phyloP scores from a whole-genome alignment of 2,888 invertebrate genomes.

The Podotricha telesiphe region DNA sequence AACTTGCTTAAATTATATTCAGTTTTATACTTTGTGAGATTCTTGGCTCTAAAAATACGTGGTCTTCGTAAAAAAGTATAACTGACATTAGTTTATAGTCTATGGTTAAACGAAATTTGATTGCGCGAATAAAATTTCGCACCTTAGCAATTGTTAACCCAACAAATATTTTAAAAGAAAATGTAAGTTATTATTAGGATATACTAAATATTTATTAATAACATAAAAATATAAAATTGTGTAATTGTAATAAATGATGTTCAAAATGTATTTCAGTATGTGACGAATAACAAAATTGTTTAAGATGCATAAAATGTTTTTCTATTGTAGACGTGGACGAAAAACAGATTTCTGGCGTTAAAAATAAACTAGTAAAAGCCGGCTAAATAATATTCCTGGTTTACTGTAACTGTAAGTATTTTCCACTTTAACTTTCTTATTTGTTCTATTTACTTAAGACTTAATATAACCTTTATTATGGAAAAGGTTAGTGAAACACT shows the following conservation, averaged over 20 bases:
- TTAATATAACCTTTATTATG: slow-evolving; percentile 2
- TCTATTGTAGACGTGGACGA: slow-evolving; percentile 35
- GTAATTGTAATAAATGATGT: not conserved
- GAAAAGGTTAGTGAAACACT: slow-evolving; percentile 28
- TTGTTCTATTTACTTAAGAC: not conserved
- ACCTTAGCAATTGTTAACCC: not conserved
- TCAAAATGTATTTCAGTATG: not conserved
- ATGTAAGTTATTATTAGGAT: not conserved
- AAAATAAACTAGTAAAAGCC: not conserved
- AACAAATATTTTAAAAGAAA: slow-evolving; percentile 8
- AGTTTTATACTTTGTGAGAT: not conserved
- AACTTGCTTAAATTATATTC: too few relatives aligned
- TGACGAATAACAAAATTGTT: slow-evolving; percentile 11
- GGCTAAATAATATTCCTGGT: not conserved
- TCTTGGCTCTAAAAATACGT: not conserved
- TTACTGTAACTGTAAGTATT: slow-evolving; percentile 24
- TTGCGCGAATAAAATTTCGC: slow-evolving; percentile 22
- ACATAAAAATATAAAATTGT: not conserved
- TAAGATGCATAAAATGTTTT: slow-evolving; percentile 33
- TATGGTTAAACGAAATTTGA: slow-evolving; percentile 14
- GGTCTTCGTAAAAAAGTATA: not conserved
- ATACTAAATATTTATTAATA: not conserved
- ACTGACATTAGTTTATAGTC: slow-evolving; percentile 6
- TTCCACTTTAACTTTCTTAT: not conserved
- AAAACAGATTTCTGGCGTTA: not conserved